Evolutionary conservation across 2,888 invertebrate species (phyloP).

Genomic region (Chalcis sispes): DNA sequence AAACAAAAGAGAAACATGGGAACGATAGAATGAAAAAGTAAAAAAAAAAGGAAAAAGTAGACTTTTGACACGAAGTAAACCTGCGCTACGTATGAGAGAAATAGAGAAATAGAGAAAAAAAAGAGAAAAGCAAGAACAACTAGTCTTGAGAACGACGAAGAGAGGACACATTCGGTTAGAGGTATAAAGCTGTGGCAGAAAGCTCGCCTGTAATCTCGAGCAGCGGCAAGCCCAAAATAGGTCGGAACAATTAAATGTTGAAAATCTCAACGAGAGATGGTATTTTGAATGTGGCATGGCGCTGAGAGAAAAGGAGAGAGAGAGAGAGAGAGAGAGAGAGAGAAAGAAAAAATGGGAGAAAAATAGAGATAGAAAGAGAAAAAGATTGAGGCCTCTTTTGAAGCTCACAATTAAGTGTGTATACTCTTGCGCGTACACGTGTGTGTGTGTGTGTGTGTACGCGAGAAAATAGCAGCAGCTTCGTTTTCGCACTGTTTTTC

Average conservation of each 20-base stretch:
- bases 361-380: not conserved
- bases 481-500: not conserved
- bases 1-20: too few relatives aligned
- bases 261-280: conserved; percentile 13
- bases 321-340: not conserved
- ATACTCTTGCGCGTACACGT: not conserved
- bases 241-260: conserved; percentile 44
- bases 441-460: too few relatives aligned
- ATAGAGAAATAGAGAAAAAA: too few relatives aligned
- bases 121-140: too few relatives aligned
- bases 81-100: too few relatives aligned
- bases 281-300: too few relatives aligned
- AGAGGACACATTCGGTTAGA: not conserved
- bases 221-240: conserved; percentile 25
- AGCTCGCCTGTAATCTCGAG: conserved; percentile 27
- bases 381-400: conserved; percentile 7
- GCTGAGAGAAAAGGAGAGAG: not conserved
- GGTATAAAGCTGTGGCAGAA: too few relatives aligned
- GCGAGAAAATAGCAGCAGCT: not conserved
- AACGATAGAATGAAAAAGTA: too few relatives aligned
- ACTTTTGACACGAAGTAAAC: not conserved
- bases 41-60: not conserved
- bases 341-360: not conserved
- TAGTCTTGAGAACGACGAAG: not conserved
- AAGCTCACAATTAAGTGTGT: conserved; percentile 20